Evolutionary conservation across 2,888 invertebrate genomes (phyloP).

Genomic region (Hypomecis punctinalis): DNA sequence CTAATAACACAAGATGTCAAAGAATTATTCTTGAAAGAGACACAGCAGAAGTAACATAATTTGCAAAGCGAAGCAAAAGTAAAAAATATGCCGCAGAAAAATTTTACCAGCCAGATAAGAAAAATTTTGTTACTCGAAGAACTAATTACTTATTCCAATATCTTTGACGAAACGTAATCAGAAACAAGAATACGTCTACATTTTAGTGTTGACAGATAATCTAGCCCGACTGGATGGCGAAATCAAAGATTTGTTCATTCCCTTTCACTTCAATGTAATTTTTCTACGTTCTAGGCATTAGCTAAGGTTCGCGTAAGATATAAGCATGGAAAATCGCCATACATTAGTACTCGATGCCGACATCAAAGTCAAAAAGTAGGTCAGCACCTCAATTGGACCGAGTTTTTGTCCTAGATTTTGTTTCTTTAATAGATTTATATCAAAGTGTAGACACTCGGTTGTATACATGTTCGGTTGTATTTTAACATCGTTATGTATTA

Average conservation of each 20-base stretch:
- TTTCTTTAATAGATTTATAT: slow-evolving; percentile 29
- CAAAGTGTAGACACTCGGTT: slow-evolving; percentile 2
- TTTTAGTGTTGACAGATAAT: slow-evolving; percentile 26
- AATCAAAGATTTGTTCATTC: slow-evolving; percentile 40
- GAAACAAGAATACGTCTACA: slow-evolving; percentile 12
- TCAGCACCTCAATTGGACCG: slow-evolving; percentile 14
- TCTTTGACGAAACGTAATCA: neutral
- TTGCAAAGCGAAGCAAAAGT: too few species aligned
- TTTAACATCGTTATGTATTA: slow-evolving; percentile 2
- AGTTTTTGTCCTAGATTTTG: slow-evolving; percentile 12
- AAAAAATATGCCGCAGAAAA: too few species aligned
- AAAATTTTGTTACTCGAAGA: too few species aligned
- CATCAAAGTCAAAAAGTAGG: slow-evolving; percentile 16
- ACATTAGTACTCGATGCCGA: slow-evolving; percentile 38
- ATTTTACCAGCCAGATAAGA: too few species aligned
- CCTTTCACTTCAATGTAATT: slow-evolving; percentile 49
- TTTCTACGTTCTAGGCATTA: slow-evolving; percentile 56
- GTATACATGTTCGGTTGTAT: neutral
- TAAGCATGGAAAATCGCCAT: slow-evolving; percentile 47
- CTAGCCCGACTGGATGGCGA: slow-evolving; percentile 26
- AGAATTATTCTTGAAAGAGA: too few species aligned
- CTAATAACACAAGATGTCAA: too few species aligned
- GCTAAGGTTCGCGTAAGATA: slow-evolving; percentile 54
- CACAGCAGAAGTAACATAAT: too few species aligned
- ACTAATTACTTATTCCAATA: too few species aligned